Base-by-base conservation (phyloP, 92 coral and sea anemone species). In the Bergia sp. region DNA sequence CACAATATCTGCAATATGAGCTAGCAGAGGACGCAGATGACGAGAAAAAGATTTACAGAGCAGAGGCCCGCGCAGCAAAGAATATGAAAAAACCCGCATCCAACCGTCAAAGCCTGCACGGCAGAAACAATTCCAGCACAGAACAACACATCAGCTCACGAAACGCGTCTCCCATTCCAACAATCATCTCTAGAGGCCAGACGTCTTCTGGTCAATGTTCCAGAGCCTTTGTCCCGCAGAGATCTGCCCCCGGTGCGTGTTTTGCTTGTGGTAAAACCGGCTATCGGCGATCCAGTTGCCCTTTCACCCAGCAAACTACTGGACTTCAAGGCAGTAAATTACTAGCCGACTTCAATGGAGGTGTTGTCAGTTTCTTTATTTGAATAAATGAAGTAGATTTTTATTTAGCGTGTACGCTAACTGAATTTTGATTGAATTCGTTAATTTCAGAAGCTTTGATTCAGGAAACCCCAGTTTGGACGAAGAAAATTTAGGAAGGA, bases 31-130 rank as follows among this genome's bases (percentile, higher is more conserved):
- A 77, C 10, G 39, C 58, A 7, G 82, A 77, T 49, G 82, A 77
- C 38, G 82, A 77, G 81, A 85, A 87, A 23, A 87, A 16, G 49
- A 87, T 87, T 69, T 88, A 88, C 61, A 53, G 85, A 58, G 86
- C 90, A 7, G 90, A 88, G 29, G 61, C 79, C 39, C 90, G 90
- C 21, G 90, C 90, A 20, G 77, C 90, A 4, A 79, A 45, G 79
- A 88, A 67, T 44, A 23, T 75, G 45, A 79, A n/a, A 41, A 78
- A 43, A 80, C 5, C 38, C 3, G 37, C 38, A 9, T 5, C 76
- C 76, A 18, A 41, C 36, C 73, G 90, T 29, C 82, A 50, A 29
- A 36, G 57, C 20, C 67, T 15, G 18, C 82, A 42, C 37, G 64
- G 29, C 37, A 69, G 75, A 69, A 72, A 72, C 4, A 36, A 37